phyloP scores from a whole-genome alignment of 2,797 vertebrate genomes.

The Hemitrygon akajei region DNA sequence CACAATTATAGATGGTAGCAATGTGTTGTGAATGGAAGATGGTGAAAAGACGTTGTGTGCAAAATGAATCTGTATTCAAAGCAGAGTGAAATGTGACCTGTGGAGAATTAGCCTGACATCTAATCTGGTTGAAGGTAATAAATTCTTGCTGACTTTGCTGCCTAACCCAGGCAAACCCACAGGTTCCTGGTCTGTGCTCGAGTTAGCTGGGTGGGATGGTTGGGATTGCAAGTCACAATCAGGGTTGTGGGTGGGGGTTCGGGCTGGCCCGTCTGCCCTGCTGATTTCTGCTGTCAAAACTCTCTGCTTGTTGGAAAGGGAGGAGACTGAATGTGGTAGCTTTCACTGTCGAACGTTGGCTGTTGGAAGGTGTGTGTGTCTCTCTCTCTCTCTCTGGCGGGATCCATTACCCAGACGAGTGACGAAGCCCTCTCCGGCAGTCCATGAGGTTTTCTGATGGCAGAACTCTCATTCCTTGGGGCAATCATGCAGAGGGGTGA shows the following conservation, averaged over 20 bases:
- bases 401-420: no score
- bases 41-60: neutral
- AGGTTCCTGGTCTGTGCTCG: neutral
- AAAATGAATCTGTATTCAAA: neutral
- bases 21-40: neutral
- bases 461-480: neutral
- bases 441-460: neutral
- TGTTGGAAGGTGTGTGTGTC: neutral
- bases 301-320: neutral
- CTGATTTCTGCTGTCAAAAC: neutral
- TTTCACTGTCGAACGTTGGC: neutral
- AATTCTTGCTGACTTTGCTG: neutral
- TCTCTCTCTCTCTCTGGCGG: no score
- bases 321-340: neutral
- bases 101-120: neutral
- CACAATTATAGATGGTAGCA: neutral
- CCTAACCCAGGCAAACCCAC: neutral
- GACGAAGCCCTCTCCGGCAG: neutral
- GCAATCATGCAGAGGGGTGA: neutral
- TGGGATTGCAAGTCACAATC: neutral
- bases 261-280: neutral
- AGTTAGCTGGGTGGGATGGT: neutral
- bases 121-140: neutral
- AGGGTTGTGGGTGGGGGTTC: no score
- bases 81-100: neutral